Evolutionary conservation across 2,888 invertebrate genomes (phyloP).

Genomic region (Nemapogon koenigi): DNA sequence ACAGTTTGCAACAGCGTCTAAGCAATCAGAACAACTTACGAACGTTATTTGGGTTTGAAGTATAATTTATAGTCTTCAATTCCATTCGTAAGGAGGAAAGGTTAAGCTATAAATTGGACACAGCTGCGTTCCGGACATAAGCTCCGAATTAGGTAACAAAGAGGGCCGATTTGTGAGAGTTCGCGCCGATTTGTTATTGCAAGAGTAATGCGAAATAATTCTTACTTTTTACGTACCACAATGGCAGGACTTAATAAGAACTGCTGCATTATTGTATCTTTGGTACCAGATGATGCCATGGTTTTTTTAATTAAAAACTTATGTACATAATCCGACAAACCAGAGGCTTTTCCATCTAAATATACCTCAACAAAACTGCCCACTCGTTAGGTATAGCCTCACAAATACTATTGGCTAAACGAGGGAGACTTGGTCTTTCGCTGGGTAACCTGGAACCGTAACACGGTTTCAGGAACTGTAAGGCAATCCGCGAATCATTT

Average conservation of each 20-base stretch:
- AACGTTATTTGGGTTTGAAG: slow-evolving; percentile 56
- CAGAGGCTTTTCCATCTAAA: too few species aligned
- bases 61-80: slow-evolving; percentile 64
- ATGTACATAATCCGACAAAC: too few species aligned
- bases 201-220: slow-evolving; percentile 6
- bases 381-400: too few species aligned
- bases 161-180: slow-evolving; percentile 45
- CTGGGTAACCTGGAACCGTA: too few species aligned
- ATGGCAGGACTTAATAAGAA: neutral
- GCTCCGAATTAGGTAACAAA: slow-evolving; percentile 54
- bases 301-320: too few species aligned
- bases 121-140: slow-evolving; percentile 57
- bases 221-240: neutral
- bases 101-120: slow-evolving; percentile 50
- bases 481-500: too few species aligned
- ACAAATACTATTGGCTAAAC: too few species aligned
- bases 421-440: too few species aligned
- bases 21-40: slow-evolving; percentile 15
- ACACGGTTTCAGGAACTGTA: too few species aligned
- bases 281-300: too few species aligned
- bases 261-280: neutral
- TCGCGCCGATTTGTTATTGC: slow-evolving; percentile 10
- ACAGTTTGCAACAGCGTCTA: too few species aligned
- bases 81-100: slow-evolving; percentile 53
- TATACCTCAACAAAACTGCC: too few species aligned